These are phyloP conservation scores for Oscheius sp. DNA, from an alignment of 2,888 invertebrate genomes.

Conservation along the genomic window DNA sequence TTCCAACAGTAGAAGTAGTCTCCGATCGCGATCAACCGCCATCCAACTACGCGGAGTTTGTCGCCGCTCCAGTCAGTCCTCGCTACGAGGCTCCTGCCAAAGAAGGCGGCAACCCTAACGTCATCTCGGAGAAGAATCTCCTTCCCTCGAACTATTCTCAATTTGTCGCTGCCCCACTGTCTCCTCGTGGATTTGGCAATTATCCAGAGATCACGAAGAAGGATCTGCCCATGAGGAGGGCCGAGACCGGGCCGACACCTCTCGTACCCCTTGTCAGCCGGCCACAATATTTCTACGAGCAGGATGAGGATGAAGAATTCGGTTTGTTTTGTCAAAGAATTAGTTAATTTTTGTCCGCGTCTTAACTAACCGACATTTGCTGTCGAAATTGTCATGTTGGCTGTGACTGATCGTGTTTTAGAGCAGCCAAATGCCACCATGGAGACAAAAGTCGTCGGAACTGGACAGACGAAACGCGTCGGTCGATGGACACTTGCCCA, in stretches of 20 bases:
- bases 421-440: conserved; percentile 70
- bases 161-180: conserved; percentile 46
- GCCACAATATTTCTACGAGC: conserved; percentile 38
- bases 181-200: conserved; percentile 48
- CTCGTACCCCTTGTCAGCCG: conserved; percentile 28
- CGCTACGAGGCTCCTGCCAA: conserved; percentile 32
- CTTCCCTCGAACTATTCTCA: conserved; percentile 43
- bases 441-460: conserved; percentile 72
- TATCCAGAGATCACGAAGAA: conserved; percentile 56
- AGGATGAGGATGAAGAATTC: conserved; percentile 14
- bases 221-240: conserved; percentile 7
- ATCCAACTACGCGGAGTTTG: conserved; percentile 41
- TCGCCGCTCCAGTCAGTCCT: conserved; percentile 50
- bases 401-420: conserved; percentile 1
- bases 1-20: background rate
- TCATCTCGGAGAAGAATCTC: conserved; percentile 38
- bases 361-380: background rate
- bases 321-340: conserved; percentile 17
- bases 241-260: background rate
- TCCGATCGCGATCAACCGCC: conserved; percentile 26
- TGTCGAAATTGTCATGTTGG: conserved; percentile 10
- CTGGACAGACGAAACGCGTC: conserved; percentile 63
- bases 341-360: background rate
- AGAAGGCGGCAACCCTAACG: background rate
- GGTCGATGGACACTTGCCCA: conserved; percentile 73